Conservation (phyloP, 2,888 invertebrate species). For the Andrena dorsata region DNA sequence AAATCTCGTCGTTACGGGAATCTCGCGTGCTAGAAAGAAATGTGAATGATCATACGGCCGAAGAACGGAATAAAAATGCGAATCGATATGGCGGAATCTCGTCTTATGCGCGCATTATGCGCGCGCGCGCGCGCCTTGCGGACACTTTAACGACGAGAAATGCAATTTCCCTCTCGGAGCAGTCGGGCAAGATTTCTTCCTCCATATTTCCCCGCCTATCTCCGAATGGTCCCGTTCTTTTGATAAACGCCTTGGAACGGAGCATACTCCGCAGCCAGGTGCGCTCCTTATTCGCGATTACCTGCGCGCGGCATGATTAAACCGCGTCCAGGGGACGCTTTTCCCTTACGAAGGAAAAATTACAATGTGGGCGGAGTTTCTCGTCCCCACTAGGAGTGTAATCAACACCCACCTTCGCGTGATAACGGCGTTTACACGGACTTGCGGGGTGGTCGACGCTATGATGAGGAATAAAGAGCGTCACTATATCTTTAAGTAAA, state of each 20-base stretch:
- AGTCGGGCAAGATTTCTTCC: conserved; percentile 17
- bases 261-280: conserved; percentile 41
- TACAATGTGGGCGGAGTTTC: conserved; percentile 19
- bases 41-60: conserved; percentile 6
- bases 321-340: conserved; percentile 55
- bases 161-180: conserved; percentile 33
- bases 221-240: conserved; percentile 47
- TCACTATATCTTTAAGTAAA: too few relatives aligned
- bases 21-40: not conserved
- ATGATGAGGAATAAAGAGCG: too few relatives aligned
- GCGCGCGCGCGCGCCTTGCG: not conserved
- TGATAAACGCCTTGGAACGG: conserved; percentile 61
- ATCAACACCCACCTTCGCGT: conserved; percentile 43
- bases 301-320: conserved; percentile 60
- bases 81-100: conserved; percentile 40
- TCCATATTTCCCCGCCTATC: conserved; percentile 44
- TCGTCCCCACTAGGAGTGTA: conserved; percentile 32
- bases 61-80: conserved; percentile 20
- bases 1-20: conserved; percentile 24
- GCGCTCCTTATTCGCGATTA: conserved; percentile 37
- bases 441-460: not conserved
- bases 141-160: conserved; percentile 40
- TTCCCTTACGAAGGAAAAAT: conserved; percentile 61
- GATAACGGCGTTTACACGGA: conserved; percentile 45
- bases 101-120: conserved; percentile 19